These are phyloP conservation scores for Tuta absoluta DNA, from an alignment of 2,888 invertebrate genomes.

Conservation along the genomic window DNA sequence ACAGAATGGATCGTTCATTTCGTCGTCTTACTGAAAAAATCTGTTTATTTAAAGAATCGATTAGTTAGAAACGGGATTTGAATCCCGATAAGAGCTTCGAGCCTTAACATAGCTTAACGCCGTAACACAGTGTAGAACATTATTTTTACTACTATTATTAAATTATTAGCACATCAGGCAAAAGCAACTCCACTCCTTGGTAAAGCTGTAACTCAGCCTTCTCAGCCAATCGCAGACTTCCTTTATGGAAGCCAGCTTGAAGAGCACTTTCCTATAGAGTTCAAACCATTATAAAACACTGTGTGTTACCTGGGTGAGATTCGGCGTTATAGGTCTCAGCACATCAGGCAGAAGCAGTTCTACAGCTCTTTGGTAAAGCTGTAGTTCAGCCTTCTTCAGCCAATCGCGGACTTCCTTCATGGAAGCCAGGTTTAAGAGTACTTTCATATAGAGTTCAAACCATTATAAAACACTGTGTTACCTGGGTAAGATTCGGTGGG, in stretches of 20 bases:
- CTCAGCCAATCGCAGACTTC: constrained; percentile 87
- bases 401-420: constrained; percentile 84
- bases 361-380: constrained; percentile 97
- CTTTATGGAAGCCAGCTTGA: constrained; percentile 82
- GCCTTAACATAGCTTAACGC: too few relatives aligned
- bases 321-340: constrained; percentile 95
- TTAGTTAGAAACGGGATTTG: too few relatives aligned
- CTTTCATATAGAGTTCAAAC: constrained; percentile 93
- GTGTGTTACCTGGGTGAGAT: constrained; percentile 78
- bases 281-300: too few relatives aligned
- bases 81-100: too few relatives aligned
- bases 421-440: constrained; percentile 88
- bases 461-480: constrained; percentile 87
- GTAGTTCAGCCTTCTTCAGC: constrained; percentile 91
- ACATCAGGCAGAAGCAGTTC: constrained; percentile 98
- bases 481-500: constrained; percentile 85
- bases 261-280: constrained; percentile 93
- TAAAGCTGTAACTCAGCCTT: constrained; percentile 95
- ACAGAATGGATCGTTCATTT: too few relatives aligned
- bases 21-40: too few relatives aligned
- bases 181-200: constrained; percentile 96
- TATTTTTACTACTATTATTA: too few relatives aligned
- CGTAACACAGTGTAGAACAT: too few relatives aligned
- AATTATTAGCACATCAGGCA: constrained; percentile 97
- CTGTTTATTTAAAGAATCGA: too few relatives aligned